phyloP scores from a whole-genome alignment of 92 coral and sea anemone genomes.

The Palythoa grandiflora region DNA sequence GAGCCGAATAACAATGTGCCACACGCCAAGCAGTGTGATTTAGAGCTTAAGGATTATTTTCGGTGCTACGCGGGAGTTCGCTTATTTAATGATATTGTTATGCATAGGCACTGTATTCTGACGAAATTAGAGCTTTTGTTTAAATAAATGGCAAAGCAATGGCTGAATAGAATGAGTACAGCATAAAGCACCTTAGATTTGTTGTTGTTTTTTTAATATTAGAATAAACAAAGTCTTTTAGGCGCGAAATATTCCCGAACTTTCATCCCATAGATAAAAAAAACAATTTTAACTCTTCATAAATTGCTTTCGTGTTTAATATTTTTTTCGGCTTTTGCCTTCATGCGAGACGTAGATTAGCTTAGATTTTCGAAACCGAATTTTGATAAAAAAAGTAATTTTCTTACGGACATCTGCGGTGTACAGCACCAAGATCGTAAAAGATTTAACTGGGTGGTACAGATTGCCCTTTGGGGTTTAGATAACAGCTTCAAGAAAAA shows the following conservation, averaged over 20 bases:
- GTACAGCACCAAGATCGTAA: constrained; percentile 49
- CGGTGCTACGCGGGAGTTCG: constrained; percentile 57
- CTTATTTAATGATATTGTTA: constrained; percentile 70
- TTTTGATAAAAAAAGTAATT: constrained; percentile 2
- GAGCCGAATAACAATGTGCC: constrained; percentile 39
- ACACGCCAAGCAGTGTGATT: constrained; percentile 43
- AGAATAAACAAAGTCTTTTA: constrained; percentile 39
- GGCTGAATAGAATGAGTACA: constrained; percentile 47
- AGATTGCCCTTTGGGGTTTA: constrained; percentile 45
- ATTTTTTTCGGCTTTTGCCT: neutral
- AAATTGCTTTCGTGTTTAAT: constrained; percentile 17
- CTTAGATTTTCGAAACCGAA: neutral
- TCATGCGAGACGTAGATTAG: constrained; percentile 38
- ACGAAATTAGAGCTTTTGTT: constrained; percentile 76
- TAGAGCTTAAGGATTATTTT: constrained; percentile 43
- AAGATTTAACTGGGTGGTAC: constrained; percentile 27
- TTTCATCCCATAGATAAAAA: neutral
- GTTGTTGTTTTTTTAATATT: constrained; percentile 44
- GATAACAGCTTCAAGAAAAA: constrained; percentile 31
- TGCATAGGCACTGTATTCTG: constrained; percentile 64
- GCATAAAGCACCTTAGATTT: constrained; percentile 46
- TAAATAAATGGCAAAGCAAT: constrained; percentile 43
- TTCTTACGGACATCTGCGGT: constrained; percentile 24
- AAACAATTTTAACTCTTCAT: neutral
- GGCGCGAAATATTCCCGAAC: constrained; percentile 11